These are phyloP conservation scores for Acanthopleura granulata DNA, from an alignment of 2,888 invertebrate species.

Conservation along the genomic window DNA sequence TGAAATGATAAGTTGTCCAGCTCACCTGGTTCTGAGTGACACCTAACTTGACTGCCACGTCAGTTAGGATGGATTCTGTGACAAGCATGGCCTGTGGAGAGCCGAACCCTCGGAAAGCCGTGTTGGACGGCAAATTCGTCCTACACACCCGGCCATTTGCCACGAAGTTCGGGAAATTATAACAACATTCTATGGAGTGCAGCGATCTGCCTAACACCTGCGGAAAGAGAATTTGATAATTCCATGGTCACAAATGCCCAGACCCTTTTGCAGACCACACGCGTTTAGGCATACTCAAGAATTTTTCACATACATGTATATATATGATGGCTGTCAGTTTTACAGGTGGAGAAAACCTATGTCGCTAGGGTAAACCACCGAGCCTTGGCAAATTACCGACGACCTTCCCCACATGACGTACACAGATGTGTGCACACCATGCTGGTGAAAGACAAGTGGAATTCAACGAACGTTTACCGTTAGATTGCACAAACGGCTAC, in stretches of 20 bases:
- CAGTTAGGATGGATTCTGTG: conserved; percentile 42
- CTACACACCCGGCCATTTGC: conserved; percentile 80
- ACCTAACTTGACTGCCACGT: conserved; percentile 77
- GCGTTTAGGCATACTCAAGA: not conserved
- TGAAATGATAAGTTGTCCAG: not conserved
- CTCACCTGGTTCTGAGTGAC: conserved; percentile 77
- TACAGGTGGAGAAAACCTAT: too few species aligned
- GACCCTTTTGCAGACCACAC: not conserved
- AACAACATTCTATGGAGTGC: conserved; percentile 71
- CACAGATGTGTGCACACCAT: too few species aligned
- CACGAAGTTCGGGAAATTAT: conserved; percentile 81
- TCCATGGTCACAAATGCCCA: not conserved
- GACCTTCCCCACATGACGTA: too few species aligned
- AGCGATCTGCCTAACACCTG: conserved; percentile 87
- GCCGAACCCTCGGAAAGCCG: conserved; percentile 80
- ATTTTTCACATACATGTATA: too few species aligned
- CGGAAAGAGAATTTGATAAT: not conserved
- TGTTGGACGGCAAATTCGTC: conserved; percentile 92
- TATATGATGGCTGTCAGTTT: too few species aligned
- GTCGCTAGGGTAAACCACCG: too few species aligned
- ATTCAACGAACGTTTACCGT: too few species aligned
- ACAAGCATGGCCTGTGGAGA: conserved; percentile 49
- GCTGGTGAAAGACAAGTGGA: too few species aligned
- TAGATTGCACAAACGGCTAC: too few species aligned
- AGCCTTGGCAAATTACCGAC: too few species aligned